These are phyloP conservation scores for Myrmecobius fasciatus DNA, from an alignment of 2,113 vertebrate species.

Conservation along the genomic window DNA sequence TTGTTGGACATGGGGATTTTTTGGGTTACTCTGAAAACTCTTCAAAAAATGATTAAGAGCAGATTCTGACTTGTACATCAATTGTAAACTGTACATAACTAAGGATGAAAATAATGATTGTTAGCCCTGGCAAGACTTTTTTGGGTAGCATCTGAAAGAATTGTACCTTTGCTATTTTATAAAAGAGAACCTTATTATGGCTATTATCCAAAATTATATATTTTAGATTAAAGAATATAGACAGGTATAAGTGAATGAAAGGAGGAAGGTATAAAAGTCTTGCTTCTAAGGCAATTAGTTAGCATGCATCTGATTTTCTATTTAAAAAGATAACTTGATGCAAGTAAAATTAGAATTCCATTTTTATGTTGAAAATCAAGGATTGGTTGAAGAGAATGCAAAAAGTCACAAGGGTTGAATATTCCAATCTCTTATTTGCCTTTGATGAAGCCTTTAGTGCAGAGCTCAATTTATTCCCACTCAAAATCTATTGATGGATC, in stretches of 20 bases:
- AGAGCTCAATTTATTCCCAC: neutral
- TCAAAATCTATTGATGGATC: neutral
- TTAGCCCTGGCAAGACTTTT: slow-evolving; percentile 70
- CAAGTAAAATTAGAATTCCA: slow-evolving; percentile 62
- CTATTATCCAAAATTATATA: neutral
- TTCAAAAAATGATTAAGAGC: slow-evolving; percentile 71
- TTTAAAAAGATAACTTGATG: slow-evolving; percentile 51
- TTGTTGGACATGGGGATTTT: slow-evolving; percentile 69
- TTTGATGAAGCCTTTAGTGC: neutral
- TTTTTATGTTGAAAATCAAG: slow-evolving; percentile 1
- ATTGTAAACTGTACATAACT: slow-evolving; percentile 58
- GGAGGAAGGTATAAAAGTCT: neutral
- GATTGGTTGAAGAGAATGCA: neutral
- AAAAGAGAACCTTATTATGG: slow-evolving; percentile 28
- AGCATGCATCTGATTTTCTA: slow-evolving; percentile 56
- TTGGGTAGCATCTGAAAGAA: slow-evolving; percentile 76
- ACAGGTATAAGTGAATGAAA: slow-evolving; percentile 34
- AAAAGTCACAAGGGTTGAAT: neutral
- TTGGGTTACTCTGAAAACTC: slow-evolving; percentile 64
- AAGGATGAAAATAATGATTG: slow-evolving; percentile 58
- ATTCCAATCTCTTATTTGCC: neutral
- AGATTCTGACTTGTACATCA: slow-evolving; percentile 69
- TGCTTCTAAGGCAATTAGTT: slow-evolving; percentile 54
- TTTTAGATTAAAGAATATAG: slow-evolving; percentile 59
- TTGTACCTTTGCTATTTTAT: slow-evolving; percentile 65